Percentiles rank a stretch among this genome's conserved stretches.
Evolutionary conservation across 92 coral and sea anemone species (phyloP).

Genomic region (Virgularia gustaviana): DNA sequence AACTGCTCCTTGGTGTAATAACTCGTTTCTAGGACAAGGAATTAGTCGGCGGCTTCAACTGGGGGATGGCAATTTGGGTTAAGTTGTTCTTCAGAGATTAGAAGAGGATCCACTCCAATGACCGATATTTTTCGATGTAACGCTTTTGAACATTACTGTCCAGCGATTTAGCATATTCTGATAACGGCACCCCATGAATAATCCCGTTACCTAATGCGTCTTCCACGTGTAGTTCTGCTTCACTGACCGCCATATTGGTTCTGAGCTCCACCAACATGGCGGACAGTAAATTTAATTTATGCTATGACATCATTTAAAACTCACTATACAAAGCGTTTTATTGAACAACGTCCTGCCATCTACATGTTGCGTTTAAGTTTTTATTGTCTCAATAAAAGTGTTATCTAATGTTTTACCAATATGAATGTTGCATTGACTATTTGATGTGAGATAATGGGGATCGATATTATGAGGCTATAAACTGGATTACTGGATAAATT

Average conservation of each 20-base stretch:
- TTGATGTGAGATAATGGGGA: too few relatives aligned
- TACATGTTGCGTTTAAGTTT: too few relatives aligned
- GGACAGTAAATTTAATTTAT: conserved; percentile 16
- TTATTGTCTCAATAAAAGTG: too few relatives aligned
- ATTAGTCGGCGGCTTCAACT: conserved; percentile 32
- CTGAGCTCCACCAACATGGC: conserved; percentile 38
- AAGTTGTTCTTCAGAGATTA: conserved; percentile 25
- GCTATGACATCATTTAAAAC: background rate
- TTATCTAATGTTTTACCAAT: too few relatives aligned
- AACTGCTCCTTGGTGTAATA: conserved; percentile 54
- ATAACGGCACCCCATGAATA: conserved; percentile 3
- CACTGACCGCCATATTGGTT: conserved; percentile 27
- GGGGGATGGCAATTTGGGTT: conserved; percentile 44
- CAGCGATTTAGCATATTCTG: conserved; percentile 23
- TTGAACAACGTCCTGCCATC: too few relatives aligned
- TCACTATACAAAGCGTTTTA: background rate
- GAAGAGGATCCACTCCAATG: conserved; percentile 41
- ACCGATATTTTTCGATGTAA: conserved; percentile 34
- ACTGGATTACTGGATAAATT: too few relatives aligned
- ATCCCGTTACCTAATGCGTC: background rate
- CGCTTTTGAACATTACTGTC: conserved; percentile 23
- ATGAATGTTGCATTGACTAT: too few relatives aligned
- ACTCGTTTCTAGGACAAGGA: conserved; percentile 49
- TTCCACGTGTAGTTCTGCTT: background rate
- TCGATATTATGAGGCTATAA: too few relatives aligned